Evolutionary conservation across 2,888 invertebrate genomes (phyloP), one percentile per base, ranked within the genome.

Genomic region (Acrobasis consociella): DNA sequence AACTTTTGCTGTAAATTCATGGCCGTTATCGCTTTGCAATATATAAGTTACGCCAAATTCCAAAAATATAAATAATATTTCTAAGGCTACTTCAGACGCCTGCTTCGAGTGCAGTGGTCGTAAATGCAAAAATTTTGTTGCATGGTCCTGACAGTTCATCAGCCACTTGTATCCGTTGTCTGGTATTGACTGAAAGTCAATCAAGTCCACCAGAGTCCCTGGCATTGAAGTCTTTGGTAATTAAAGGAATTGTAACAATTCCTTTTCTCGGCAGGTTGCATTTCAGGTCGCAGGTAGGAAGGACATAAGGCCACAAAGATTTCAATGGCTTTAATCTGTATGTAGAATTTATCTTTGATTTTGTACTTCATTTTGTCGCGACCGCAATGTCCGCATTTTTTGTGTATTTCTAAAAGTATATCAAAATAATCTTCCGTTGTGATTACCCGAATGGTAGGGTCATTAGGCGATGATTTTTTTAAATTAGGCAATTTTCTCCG

Each of bases 151-250:
- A 15, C 15, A 49, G 1, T 49, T 49, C 15, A 49, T 13, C 15
- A 49, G 49, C 49, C 49, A 49, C n/a, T 49, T 49, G n/a, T n/a
- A 49, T n/a, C n/a, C 49, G 1, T n/a, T n/a, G n/a, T 49, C 49
- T 16, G 49, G 49, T 5, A n/a, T n/a, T 15, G 49, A 49, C 49
- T 49, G 49, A n/a, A 49, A n/a, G 9, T 49, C 49, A 15, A 49
- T 49, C 49, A 49, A 15, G n/a, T 49, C 49, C 2, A 49, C 15
- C 15, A n/a, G 15, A 15, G 5, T 15, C 49, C 5, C 49, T 15
- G 8, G 13, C 16, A 16, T 49, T 42, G 13, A 42, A 42, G 13
- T 42, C 42, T 42, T 11, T 10, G 13, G 42, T 13, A 1, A 42
- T 42, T 1, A 42, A 11, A 1, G 42, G 42, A 11, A 11, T 42